Percentiles rank a stretch among this genome's conserved stretches.
phyloP scores from a whole-genome alignment of 1,140 invertebrate genomes.

The Orius insidiosus region DNA sequence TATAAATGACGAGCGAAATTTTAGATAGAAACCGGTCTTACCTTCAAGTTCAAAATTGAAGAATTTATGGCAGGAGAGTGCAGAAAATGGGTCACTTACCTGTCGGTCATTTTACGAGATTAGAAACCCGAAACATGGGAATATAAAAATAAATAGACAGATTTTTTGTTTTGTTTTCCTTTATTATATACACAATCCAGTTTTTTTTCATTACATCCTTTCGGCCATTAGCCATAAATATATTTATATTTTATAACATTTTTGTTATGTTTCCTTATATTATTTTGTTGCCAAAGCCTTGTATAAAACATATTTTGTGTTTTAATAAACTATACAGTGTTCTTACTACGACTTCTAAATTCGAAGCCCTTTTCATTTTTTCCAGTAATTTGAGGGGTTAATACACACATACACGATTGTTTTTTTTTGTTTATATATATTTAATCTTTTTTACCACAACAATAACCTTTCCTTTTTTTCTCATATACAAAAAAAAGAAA shows the following conservation, averaged over 20 bases:
- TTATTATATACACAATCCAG: slow-evolving; percentile 16
- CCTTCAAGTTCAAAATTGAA: too few relatives aligned
- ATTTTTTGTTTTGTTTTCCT: slow-evolving; percentile 7
- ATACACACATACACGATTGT: slow-evolving; percentile 9
- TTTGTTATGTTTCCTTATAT: slow-evolving; percentile 7
- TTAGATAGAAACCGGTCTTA: too few relatives aligned
- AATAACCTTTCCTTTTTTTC: slow-evolving; percentile 2
- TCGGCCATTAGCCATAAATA: slow-evolving; percentile 10
- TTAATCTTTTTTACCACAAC: slow-evolving; percentile 7
- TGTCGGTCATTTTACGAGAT: too few relatives aligned
- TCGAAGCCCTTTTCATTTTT: slow-evolving; percentile 5
- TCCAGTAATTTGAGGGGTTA: slow-evolving; percentile 8
- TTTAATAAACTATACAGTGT: slow-evolving; percentile 10
- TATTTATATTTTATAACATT: slow-evolving; percentile 15
- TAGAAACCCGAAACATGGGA: too few relatives aligned
- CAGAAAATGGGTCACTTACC: too few relatives aligned
- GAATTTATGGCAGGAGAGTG: too few relatives aligned
- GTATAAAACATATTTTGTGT: slow-evolving; percentile 16
- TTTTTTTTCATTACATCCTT: slow-evolving; percentile 12
- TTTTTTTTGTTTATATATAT: background rate
- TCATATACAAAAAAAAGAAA: slow-evolving; percentile 9
- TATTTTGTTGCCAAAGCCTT: slow-evolving; percentile 15
- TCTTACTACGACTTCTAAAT: background rate
- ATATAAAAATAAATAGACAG: too few relatives aligned
- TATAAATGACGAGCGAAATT: too few relatives aligned